Percentiles rank a stretch among this genome's conserved stretches.
phyloP scores from a whole-genome alignment of 2,113 vertebrate species.

The Syngnathus floridae region DNA sequence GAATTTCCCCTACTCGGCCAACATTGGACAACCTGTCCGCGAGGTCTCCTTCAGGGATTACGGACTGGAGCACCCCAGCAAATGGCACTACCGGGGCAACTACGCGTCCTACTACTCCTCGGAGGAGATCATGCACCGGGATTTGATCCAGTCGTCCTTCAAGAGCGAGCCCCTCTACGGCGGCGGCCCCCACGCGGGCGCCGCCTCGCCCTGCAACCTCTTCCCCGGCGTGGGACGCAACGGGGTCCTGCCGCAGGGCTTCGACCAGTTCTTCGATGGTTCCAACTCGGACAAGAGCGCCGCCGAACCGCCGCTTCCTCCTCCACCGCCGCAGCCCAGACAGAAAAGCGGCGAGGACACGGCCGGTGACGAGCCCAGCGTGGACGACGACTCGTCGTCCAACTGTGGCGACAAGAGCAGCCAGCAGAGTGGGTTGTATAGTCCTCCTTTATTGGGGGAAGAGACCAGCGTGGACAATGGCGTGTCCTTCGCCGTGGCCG shows the following conservation, averaged over 20 bases:
- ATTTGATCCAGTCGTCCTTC: constrained; percentile 80
- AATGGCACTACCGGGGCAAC: constrained; percentile 90
- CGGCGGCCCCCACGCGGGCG: constrained; percentile 71
- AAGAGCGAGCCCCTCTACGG: constrained; percentile 84
- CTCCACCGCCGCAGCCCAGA: constrained; percentile 43
- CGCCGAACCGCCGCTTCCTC: constrained; percentile 54
- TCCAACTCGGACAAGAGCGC: constrained; percentile 71
- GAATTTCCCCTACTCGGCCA: constrained; percentile 94
- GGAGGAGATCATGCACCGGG: constrained; percentile 85
- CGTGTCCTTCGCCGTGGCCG: constrained; percentile 73
- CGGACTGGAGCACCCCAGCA: constrained; percentile 90
- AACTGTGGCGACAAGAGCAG: constrained; percentile 86
- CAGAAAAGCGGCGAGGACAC: constrained; percentile 20
- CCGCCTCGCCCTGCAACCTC: constrained; percentile 80
- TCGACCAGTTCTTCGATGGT: constrained; percentile 94
- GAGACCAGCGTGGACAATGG: not conserved
- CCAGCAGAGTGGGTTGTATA: constrained; percentile 79
- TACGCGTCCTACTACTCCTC: constrained; percentile 91
- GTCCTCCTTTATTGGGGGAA: not conserved
- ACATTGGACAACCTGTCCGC: constrained; percentile 91
- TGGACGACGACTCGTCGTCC: constrained; percentile 79
- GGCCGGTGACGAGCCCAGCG: constrained; percentile 43
- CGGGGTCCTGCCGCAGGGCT: constrained; percentile 93
- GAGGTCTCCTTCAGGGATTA: constrained; percentile 97
- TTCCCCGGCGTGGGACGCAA: constrained; percentile 87